Conservation (phyloP, 2,888 invertebrate genomes). For the Nebria salina region DNA sequence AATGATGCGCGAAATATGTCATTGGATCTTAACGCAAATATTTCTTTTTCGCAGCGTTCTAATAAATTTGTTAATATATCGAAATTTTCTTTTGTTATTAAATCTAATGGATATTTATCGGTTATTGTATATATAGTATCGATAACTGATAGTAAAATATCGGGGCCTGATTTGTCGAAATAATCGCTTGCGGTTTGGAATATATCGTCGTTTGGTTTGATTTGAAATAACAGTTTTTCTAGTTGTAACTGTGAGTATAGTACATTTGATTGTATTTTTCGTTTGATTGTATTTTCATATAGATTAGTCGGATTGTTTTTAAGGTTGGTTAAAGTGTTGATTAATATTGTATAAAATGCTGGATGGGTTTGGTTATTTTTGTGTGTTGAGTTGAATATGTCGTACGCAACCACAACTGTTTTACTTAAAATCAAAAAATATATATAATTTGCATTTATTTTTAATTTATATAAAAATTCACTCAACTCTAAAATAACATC, state of each 20-base stretch:
- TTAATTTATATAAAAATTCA: neutral
- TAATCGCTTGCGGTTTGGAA: constrained; percentile 26
- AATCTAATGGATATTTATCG: neutral
- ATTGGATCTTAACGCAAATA: constrained; percentile 30
- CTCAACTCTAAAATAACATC: neutral
- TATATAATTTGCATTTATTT: neutral
- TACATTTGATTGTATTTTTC: constrained; percentile 31
- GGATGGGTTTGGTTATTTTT: neutral
- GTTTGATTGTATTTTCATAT: constrained; percentile 23
- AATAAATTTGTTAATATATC: constrained; percentile 5
- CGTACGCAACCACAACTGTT: neutral
- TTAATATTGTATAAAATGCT: neutral
- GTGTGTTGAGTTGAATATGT: neutral
- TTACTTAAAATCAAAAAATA: neutral
- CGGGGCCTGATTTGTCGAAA: constrained; percentile 29
- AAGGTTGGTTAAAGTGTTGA: neutral
- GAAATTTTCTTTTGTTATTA: neutral
- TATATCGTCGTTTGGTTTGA: constrained; percentile 4
- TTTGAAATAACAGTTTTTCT: constrained; percentile 24
- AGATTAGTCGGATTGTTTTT: neutral
- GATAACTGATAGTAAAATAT: constrained; percentile 26
- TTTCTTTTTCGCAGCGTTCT: constrained; percentile 31
- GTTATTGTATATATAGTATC: constrained; percentile 18
- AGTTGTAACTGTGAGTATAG: constrained; percentile 17
- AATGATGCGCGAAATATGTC: constrained; percentile 30